These are phyloP conservation scores for Coecobrya sp. DNA, from an alignment of 2,888 invertebrate genomes.

Conservation along the genomic window DNA sequence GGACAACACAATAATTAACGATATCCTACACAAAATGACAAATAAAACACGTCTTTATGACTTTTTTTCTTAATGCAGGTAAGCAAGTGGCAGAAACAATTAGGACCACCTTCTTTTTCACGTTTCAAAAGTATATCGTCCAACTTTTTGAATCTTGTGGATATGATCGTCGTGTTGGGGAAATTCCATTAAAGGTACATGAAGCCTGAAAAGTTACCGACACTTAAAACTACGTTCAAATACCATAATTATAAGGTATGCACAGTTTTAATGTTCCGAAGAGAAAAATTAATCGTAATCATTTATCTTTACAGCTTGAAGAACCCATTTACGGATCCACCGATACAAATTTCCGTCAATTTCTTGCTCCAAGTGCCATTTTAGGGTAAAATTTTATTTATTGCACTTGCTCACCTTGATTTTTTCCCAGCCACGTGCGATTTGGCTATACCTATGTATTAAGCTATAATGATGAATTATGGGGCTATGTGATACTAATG, in stretches of 20 bases:
- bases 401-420: conserved; percentile 44
- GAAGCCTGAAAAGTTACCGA: neutral
- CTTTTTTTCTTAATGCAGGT: conserved; percentile 50
- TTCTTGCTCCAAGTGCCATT: conserved; percentile 98
- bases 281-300: neutral
- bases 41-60: neutral
- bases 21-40: neutral
- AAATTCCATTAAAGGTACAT: conserved; percentile 81
- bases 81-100: conserved; percentile 95
- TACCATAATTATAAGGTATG: too few relatives aligned
- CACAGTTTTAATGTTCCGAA: neutral
- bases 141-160: conserved; percentile 92
- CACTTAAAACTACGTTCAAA: too few relatives aligned
- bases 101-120: conserved; percentile 94
- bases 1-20: neutral
- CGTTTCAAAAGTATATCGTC: conserved; percentile 95
- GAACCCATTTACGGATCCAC: conserved; percentile 81
- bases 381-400: conserved; percentile 74
- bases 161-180: conserved; percentile 94
- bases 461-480: neutral
- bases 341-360: conserved; percentile 89
- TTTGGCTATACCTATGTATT: neutral
- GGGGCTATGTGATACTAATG: neutral
- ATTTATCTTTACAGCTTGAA: conserved; percentile 64
- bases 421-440: neutral